Base-by-base conservation (phyloP, 1,140 invertebrate genomes). In the Hermetia illucens region DNA sequence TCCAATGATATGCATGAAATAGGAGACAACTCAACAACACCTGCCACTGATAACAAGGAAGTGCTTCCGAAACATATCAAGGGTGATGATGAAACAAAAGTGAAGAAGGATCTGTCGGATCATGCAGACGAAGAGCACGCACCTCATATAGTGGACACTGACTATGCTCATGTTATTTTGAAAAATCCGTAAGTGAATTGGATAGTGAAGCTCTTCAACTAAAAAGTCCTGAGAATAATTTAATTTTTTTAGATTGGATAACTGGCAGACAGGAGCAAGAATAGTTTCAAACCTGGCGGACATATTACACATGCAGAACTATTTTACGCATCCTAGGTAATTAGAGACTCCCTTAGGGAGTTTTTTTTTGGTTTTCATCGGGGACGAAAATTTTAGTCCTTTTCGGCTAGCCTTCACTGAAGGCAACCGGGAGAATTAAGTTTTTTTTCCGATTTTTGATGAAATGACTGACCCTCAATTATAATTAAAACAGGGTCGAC, bases 401-500 rank as follows among this genome's bases (percentile, higher is more conserved):
- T 19, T 34, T 19, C 32, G 12, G 9, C 3, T 3, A 3, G 2
- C 18, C 6, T 25, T 25, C n/a, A n/a, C n/a, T n/a, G n/a, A n/a
- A n/a, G n/a, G n/a, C n/a, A n/a, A n/a, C n/a, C n/a, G n/a, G 24
- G 6, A 25, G n/a, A 25, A 25, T 25, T 25, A 25, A 6, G 24
- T n/a, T 27, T 27, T 27, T 13, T 13, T 27, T 27, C 13, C 13
- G 3, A 2, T 17, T 41, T 27, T 32, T n/a, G n/a, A n/a, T n/a
- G n/a, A n/a, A n/a, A 18, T 41, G 32, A 42, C 33, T 17, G 15
- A 33, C 21, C 30, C 27, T 24, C 19, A 32, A 39, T 37, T 19
- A 15, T 18, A 9, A 9, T 13, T 18, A 18, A n/a, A 34, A n/a
- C 25, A 83, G 82, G 38, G 74, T 85, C 42, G 75, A 79, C 42